Evolutionary conservation across 2,888 invertebrate species (phyloP).

Genomic region (Lepetodrilus schrolli): DNA sequence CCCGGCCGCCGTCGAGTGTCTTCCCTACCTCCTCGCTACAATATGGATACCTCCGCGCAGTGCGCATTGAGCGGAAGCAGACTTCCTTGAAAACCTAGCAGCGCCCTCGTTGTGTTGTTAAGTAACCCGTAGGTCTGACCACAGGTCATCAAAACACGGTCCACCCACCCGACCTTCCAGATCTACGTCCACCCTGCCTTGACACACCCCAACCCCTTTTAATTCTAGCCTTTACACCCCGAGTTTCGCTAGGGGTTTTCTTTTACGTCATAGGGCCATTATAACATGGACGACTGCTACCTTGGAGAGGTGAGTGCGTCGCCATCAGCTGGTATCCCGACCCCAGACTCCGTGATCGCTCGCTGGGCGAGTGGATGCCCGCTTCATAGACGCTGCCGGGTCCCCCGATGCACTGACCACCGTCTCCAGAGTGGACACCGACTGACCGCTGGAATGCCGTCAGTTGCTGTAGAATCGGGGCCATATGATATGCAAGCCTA

Average conservation of each 20-base stretch:
- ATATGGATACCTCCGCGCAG: slow-evolving; percentile 1
- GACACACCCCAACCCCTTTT: background rate
- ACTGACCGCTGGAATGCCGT: background rate
- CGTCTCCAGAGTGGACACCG: background rate
- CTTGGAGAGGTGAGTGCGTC: slow-evolving; percentile 22
- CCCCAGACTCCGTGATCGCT: slow-evolving; percentile 1
- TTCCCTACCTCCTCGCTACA: background rate
- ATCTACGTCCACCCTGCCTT: background rate
- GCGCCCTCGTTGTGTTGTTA: slow-evolving; percentile 18
- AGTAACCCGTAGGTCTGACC: slow-evolving; percentile 16
- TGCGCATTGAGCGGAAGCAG: slow-evolving; percentile 18
- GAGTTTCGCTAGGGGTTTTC: background rate
- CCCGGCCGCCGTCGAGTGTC: background rate
- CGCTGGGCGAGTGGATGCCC: background rate
- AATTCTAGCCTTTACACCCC: background rate
- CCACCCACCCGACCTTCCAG: background rate
- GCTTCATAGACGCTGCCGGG: slow-evolving; percentile 10
- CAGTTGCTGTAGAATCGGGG: background rate
- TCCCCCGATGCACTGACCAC: background rate
- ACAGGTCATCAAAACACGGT: background rate
- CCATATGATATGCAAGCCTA: slow-evolving; percentile 12
- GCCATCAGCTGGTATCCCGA: slow-evolving; percentile 17
- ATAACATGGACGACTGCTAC: slow-evolving; percentile 10
- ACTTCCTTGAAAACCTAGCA: background rate
- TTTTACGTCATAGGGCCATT: slow-evolving; percentile 14